Evolutionary conservation across 2,113 vertebrate genomes (phyloP).

Genomic region (Petaurus breviceps): DNA sequence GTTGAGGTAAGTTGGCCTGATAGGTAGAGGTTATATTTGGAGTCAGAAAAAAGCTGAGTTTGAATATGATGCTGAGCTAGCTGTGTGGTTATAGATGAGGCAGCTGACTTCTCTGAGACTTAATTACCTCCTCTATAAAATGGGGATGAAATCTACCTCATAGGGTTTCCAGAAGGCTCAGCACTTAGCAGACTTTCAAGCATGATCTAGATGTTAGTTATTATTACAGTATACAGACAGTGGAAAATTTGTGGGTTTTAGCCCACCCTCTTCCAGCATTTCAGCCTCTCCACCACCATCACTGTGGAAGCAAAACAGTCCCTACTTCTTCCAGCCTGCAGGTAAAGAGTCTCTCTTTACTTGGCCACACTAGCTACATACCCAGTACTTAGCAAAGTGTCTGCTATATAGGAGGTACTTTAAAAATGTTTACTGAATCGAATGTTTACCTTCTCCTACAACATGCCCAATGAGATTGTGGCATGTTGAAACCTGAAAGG

Average conservation of each 20-base stretch:
- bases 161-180: background rate
- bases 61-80: background rate
- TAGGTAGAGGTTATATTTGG: background rate
- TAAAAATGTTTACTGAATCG: background rate
- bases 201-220: too few species aligned
- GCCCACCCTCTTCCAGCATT: too few species aligned
- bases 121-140: too few species aligned
- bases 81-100: too few species aligned
- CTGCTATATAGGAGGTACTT: background rate
- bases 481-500: background rate
- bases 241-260: too few species aligned
- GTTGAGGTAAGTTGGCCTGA: background rate
- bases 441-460: background rate
- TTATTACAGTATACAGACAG: too few species aligned
- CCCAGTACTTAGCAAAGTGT: too few species aligned
- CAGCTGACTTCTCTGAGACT: background rate
- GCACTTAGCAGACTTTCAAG: too few species aligned
- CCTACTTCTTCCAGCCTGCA: background rate
- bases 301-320: too few species aligned
- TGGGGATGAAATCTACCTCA: background rate
- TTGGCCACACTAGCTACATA: background rate
- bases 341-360: background rate
- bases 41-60: background rate
- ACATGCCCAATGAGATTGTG: background rate
- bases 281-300: too few species aligned